Base-by-base conservation (phyloP, 2,797 vertebrate species). In the Anas bernieri region DNA sequence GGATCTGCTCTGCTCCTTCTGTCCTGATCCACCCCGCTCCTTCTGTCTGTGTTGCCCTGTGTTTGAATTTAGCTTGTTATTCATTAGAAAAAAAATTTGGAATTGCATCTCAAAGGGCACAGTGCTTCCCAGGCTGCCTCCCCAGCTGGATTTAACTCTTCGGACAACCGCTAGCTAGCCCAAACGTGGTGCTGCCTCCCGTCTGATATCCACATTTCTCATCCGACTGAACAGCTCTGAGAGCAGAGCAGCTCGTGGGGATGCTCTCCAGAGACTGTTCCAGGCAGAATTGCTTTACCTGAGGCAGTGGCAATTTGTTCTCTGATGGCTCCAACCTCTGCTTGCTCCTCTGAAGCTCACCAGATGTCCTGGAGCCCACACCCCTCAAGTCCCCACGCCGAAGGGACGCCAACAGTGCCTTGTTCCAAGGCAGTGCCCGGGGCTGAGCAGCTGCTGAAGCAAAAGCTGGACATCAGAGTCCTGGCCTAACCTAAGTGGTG, bases 281-380 rank as follows among this genome's bases (percentile, higher is more conserved):
- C 6, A 26, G 18, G 30, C 30, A 78, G 3, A 58, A 46, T 0
- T 5, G 35, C 12, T 33, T 63, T 39, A 35, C 68, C 20, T 4
- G 11, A 67, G 64, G 17, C 23, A 12, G 37, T 5, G 8, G 33
- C 30, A 45, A 31, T 64, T 21, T 31, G 20, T 68, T 83, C 79
- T 50, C 17, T 17, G 11, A 7, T 1, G 1, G 0, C 6, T 31
- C 69, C 23, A 20, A 23, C 7, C 39, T 13, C 39, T 13, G 31
- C 45, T 39, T 0, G 0, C 43, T 35, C 11, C 61, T 25, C 56
- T 6, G 35, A 55, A 35, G 3, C 14, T 3, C 17, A 15, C 18
- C 6, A 26, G 50, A 39, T 22, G 37, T 59, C 17, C 54, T 5
- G 58, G 31, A 64, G 21, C 35, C 45, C 6, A 9, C 6, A 45